Base-by-base conservation (phyloP, 1,140 invertebrate species). In the Drosophila ohnishii region DNA sequence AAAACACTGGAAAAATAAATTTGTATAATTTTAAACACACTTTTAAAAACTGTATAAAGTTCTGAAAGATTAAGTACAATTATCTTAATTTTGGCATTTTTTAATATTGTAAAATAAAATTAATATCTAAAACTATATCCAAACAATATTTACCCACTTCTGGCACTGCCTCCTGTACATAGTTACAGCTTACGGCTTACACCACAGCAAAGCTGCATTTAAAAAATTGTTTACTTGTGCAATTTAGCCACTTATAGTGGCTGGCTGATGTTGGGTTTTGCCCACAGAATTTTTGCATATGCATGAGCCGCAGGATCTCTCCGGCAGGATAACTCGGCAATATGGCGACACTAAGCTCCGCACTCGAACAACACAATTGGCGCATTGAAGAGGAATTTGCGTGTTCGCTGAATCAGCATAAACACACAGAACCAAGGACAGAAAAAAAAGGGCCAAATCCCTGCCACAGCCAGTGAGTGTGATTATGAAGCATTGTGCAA, bases 401-500 rank as follows among this genome's bases (percentile, higher is more conserved):
- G 48, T 53, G 28, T 32, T 50, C 47, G 69, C 82, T 62, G 71
- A 71, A 79, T 86, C 83, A 86, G 83, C 82, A 45, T 16, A 9
- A 32, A 28, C 8, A 35, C 32, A 19, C 13, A 25, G 22, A 55
- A n/a, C 16, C 32, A 14, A 35, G 32, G 44, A 32, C 1, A 3
- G 8, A 9, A 40, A 8, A 50, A 40, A 8, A 50, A 19, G 57
- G 50, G 28, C 28, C 10, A 22, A 39, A 51, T 44, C 37, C 35
- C 25, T 39, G 61, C 42, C 28, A 53, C 65, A 48, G 25, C 30
- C 47, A 44, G 61, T 40, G 51, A 13, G 51, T 34, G 51, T 61
- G 82, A 77, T 86, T 82, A 79, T 87, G 72, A 87, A 79, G 75
- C 58, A 66, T 75, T 87, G 67, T 73, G 76, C 53, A 83, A 86